phyloP scores from a whole-genome alignment of 2,113 vertebrate genomes.

The Eublepharis macularius region DNA sequence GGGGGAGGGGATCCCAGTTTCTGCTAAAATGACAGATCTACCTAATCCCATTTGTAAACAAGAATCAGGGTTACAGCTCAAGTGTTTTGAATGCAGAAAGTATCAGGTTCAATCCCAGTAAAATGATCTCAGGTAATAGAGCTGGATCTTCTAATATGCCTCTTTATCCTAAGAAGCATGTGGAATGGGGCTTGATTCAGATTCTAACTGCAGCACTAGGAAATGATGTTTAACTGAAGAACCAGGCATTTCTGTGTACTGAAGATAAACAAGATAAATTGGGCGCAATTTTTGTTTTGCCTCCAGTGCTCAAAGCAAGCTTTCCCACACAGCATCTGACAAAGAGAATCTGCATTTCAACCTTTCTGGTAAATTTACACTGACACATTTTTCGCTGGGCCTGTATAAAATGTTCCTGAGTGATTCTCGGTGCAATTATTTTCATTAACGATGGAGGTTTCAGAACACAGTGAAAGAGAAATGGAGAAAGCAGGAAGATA shows the following conservation, averaged over 20 bases:
- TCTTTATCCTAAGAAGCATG: no score
- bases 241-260: slow-evolving; percentile 10
- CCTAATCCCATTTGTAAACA: no score
- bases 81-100: no score
- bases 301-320: slow-evolving; percentile 52
- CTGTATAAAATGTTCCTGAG: slow-evolving; percentile 57
- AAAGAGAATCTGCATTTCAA: slow-evolving; percentile 46
- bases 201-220: no score
- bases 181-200: no score
- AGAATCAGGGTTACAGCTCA: no score
- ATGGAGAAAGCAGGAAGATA: background rate
- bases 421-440: slow-evolving; percentile 64
- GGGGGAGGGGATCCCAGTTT: no score
- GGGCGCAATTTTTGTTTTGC: slow-evolving; percentile 55
- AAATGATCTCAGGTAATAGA: no score
- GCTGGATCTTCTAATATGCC: no score
- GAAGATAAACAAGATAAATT: slow-evolving; percentile 49
- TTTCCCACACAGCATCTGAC: slow-evolving; percentile 65
- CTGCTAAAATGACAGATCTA: no score
- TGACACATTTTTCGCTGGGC: slow-evolving; percentile 62
- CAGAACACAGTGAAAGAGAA: slow-evolving; percentile 56
- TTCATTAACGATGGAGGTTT: slow-evolving; percentile 63
- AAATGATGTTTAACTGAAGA: slow-evolving; percentile 25
- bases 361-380: slow-evolving; percentile 40
- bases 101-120: no score